Evolutionary conservation across 2,888 invertebrate species (phyloP).

Genomic region (Lydus trimaculatus): DNA sequence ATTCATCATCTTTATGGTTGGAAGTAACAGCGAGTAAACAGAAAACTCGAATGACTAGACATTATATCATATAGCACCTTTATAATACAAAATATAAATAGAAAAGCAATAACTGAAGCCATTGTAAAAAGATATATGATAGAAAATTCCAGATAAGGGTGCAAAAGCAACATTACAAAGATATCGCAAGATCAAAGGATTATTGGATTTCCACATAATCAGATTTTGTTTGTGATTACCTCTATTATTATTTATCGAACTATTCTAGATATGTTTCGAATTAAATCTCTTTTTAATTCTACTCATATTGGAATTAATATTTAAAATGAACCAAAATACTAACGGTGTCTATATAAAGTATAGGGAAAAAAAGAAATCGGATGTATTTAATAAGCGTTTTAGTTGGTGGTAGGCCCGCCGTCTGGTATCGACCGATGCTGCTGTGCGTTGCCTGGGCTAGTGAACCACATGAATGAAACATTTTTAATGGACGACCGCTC

Average conservation of each 20-base stretch:
- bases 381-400: slow-evolving; percentile 11
- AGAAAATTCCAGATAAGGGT: neutral
- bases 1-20: slow-evolving; percentile 30
- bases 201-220: neutral
- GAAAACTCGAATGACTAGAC: neutral
- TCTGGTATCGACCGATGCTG: slow-evolving; percentile 35
- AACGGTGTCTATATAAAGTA: neutral
- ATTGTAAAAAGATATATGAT: slow-evolving; percentile 32
- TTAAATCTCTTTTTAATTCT: too few relatives aligned
- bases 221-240: neutral
- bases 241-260: too few relatives aligned
- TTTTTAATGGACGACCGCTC: slow-evolving; percentile 31
- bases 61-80: neutral
- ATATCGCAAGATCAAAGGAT: neutral
- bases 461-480: slow-evolving; percentile 38
- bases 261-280: too few relatives aligned
- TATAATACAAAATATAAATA: slow-evolving; percentile 6
- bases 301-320: too few relatives aligned
- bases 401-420: slow-evolving; percentile 22
- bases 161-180: neutral
- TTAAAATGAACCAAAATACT: slow-evolving; percentile 24
- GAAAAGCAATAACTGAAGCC: neutral
- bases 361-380: slow-evolving; percentile 29
- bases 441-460: slow-evolving; percentile 13
- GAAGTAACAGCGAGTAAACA: slow-evolving; percentile 12